Evolutionary conservation across 1,140 invertebrate species (phyloP).

Genomic region (Drosophila parabipectinata): DNA sequence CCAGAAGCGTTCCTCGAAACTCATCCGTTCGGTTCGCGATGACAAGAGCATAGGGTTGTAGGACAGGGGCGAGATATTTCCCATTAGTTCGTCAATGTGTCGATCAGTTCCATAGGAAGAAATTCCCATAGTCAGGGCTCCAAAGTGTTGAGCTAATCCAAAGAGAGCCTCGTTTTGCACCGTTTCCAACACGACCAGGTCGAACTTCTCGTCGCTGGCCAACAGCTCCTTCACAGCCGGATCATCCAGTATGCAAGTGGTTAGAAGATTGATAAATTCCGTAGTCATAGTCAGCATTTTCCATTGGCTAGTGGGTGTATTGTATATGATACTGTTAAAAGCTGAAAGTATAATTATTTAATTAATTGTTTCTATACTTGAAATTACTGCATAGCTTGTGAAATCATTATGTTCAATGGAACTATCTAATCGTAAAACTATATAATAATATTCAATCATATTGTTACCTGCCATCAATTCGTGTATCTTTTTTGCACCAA

Average conservation of each 20-base stretch:
- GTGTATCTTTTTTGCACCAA: conserved; percentile 74
- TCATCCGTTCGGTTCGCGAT: conserved; percentile 81
- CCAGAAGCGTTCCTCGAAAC: conserved; percentile 78
- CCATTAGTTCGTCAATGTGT: conserved; percentile 71
- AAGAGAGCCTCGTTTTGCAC: conserved; percentile 72
- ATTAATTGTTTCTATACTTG: neutral
- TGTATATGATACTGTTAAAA: conserved; percentile 29
- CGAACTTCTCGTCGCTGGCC: conserved; percentile 51
- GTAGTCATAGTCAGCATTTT: conserved; percentile 51
- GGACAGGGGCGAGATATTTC: conserved; percentile 70
- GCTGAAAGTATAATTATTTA: conserved; percentile 16
- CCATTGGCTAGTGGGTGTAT: conserved; percentile 47
- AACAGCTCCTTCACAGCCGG: conserved; percentile 43
- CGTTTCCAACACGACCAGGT: conserved; percentile 70
- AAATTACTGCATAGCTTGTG: neutral
- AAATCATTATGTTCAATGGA: too few species aligned
- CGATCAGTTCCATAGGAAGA: conserved; percentile 70
- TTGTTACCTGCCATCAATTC: conserved; percentile 60
- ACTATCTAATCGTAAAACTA: too few species aligned
- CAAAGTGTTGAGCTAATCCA: conserved; percentile 72
- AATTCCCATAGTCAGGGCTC: conserved; percentile 71
- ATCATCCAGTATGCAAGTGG: conserved; percentile 70
- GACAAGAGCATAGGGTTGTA: conserved; percentile 79
- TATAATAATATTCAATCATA: neutral
- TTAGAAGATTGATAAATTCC: conserved; percentile 57